Evolutionary conservation across 2,888 invertebrate genomes (phyloP), one percentile per base, ranked within the genome.

Genomic region (Omphaloscelis lunosa): DNA sequence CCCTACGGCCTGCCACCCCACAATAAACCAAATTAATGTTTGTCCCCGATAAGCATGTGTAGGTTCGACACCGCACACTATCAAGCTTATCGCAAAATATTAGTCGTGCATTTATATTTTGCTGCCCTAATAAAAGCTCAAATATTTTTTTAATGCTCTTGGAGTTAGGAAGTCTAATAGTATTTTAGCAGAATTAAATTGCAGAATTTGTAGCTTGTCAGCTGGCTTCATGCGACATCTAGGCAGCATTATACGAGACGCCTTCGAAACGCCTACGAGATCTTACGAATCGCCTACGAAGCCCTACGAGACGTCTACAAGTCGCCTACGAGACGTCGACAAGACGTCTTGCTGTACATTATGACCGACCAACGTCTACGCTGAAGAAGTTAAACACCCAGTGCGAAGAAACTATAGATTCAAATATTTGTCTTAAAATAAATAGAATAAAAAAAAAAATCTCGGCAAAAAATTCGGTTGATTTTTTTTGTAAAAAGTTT

Each of bases 21-120:
- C 93, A 93, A 94, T 95, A 95, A 95, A 94, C 93, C 90, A 94
- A 95, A 95, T 94, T 93, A 93, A 94, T 95, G 94, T 94, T 94
- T 94, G 93, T 91, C 92, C 93, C 91, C 92, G 90, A 93, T 93
- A 93, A 93, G 92, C 90, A 91, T 91, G 91, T 89, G 86, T 89
- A 87, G 85, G 81, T 85, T 85, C 85, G 83, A 85, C 84, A 89
- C 83, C 89, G 79, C 75, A 84, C 83, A 86, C 83, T 85, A 87
- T 83, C 80, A 83, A 85, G 76, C 80, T 85, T 89, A 86, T 88
- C 83, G 63, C 69, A 56, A 75, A 72, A 75, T 80, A 74, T 80
- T 79, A 65, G 80, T 56, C 41, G 53, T 74, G 70, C 75, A 84
- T 80, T 75, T 80, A 77, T 77, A 71, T 72, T 68, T 81, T 59